Percentiles rank a stretch among this genome's conserved stretches.
Conservation (phyloP, 2,888 invertebrate species). For the Seira ritae region DNA sequence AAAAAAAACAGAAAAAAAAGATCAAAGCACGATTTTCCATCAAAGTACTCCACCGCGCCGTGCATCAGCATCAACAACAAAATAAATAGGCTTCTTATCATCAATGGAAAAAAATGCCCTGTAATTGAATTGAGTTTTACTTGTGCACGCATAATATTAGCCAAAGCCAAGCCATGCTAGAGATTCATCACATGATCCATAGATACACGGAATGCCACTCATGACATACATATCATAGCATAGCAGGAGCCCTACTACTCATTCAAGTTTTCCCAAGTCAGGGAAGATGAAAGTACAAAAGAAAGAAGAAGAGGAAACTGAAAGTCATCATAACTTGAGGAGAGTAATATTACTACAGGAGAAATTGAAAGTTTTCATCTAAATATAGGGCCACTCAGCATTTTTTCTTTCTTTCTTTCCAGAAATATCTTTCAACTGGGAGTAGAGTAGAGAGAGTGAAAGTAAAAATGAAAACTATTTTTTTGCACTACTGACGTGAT, state of each 20-base stretch:
- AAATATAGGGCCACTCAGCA: background rate
- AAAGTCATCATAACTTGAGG: background rate
- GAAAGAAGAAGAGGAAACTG: background rate
- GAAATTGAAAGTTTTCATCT: background rate
- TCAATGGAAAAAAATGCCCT: constrained; percentile 11
- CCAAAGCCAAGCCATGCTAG: too few relatives aligned
- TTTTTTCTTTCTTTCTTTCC: background rate
- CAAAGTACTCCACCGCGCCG: too few relatives aligned
- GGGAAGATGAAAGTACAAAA: background rate
- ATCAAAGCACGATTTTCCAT: too few relatives aligned
- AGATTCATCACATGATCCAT: too few relatives aligned
- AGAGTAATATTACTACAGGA: background rate
- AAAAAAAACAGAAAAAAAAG: too few relatives aligned
- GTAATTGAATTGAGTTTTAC: constrained; percentile 57
- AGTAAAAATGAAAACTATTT: background rate
- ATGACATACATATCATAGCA: too few relatives aligned
- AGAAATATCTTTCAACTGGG: background rate
- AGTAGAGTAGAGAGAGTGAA: background rate
- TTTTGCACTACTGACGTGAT: background rate
- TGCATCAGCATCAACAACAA: background rate
- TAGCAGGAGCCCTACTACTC: too few relatives aligned
- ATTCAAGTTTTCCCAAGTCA: background rate
- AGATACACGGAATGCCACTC: too few relatives aligned
- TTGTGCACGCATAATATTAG: too few relatives aligned
- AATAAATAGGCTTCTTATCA: too few relatives aligned